These are phyloP conservation scores for Pardosa pseudoannulata DNA, from an alignment of 2,888 invertebrate species.

Conservation along the genomic window DNA sequence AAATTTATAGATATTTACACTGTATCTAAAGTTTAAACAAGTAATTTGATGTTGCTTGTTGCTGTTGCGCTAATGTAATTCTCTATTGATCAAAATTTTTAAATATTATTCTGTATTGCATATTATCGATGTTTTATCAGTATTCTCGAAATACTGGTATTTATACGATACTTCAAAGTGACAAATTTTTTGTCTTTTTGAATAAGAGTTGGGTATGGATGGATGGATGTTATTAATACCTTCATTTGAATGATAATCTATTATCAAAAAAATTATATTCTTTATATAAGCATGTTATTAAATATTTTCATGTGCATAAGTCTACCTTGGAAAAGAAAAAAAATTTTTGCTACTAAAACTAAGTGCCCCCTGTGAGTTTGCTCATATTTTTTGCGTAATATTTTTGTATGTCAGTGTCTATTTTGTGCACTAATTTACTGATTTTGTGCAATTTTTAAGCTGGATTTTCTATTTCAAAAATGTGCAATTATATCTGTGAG, in stretches of 20 bases:
- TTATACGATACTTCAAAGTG: too few relatives aligned
- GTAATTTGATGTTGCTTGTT: too few relatives aligned
- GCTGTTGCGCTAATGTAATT: too few relatives aligned
- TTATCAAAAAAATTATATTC: constrained; percentile 1
- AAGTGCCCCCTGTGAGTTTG: constrained; percentile 53
- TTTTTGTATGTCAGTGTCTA: constrained; percentile 16
- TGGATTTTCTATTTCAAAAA: not conserved
- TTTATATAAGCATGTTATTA: not conserved
- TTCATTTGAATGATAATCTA: not conserved
- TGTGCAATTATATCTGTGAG: not conserved
- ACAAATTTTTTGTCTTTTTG: too few relatives aligned
- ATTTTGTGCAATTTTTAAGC: not conserved
- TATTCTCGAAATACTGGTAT: too few relatives aligned
- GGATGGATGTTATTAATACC: not conserved
- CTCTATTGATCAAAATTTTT: too few relatives aligned
- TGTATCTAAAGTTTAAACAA: too few relatives aligned
- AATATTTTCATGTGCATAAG: constrained; percentile 2
- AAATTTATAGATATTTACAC: too few relatives aligned
- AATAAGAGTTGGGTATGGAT: too few relatives aligned
- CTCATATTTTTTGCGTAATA: constrained; percentile 41
- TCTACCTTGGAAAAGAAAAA: not conserved
- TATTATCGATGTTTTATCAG: too few relatives aligned
- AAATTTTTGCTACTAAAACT: constrained; percentile 33
- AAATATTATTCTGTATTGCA: too few relatives aligned
- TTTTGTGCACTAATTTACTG: constrained; percentile 4